Evolutionary conservation across 1,140 invertebrate species (phyloP), one percentile per base, ranked within the genome.

Genomic region (Drosophila serrata): DNA sequence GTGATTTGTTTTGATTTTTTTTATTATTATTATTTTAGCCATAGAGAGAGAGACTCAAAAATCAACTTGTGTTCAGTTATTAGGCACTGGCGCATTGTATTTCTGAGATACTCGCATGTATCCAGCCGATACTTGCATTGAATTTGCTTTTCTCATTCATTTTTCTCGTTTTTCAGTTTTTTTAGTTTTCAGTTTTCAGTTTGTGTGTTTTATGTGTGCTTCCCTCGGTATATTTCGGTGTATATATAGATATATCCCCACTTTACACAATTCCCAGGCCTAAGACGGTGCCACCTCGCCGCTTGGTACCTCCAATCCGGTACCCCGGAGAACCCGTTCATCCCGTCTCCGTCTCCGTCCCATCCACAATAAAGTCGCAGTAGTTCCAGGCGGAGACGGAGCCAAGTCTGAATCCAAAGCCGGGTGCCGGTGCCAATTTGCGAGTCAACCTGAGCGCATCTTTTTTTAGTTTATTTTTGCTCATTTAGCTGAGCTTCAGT

Each of bases 201-300:
- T 77, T 53, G 61, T 51, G 40, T 65, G 46, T 65, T 46, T 75
- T 58, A 43, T 56, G 37, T 56, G 37, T 43, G 43, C 58, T 62
- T 55, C 42, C 46, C 37, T 69, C 53, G 45, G 60, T 74, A 55
- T 70, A 55, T 58, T 42, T 48, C 39, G 62, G 55, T 51, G 63
- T 68, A 43, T 70, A 55, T 72, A 72, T 72, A 24, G 2, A 24
- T 24, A 24, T 24, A 24, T 24, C 4, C 24, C 45, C 68, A 72
- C 43, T 70, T 68, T 65, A 68, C 65, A 78, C 59, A 77, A 90
- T 84, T 90, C 84, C 84, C 84, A 90, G 75, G 79, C 63, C 79
- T 45, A 60, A 68, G 74, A 77, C 68, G 57, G 84, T 90, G 85
- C 85, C 81, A 90, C 68, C 64, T 70, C 76, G 49, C 55, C 57